Evolutionary conservation across 1,140 invertebrate genomes (phyloP), one percentile per base, ranked within the genome.

Genomic region (Drosophila willistoni): DNA sequence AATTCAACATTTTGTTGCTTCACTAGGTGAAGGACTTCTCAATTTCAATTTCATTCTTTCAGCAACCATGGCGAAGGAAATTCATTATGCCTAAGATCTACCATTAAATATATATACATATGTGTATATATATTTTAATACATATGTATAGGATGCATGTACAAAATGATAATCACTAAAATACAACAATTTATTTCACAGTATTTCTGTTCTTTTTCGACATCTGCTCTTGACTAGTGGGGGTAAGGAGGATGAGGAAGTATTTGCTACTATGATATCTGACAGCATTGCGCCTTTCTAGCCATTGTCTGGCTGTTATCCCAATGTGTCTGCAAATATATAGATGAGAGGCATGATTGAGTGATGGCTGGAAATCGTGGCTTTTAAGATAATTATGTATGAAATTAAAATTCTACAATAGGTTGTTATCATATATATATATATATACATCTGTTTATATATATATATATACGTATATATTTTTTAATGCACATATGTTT

Each of bases 251-350:
- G 44, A 51, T 51, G 44, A 51, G 44, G 44, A 51, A 51, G 44
- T 22, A 51, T 22, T 51, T 73, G 79, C 68, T 91, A 90, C 84
- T 90, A 90, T 77, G 89, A 91, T 84, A 90, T 78, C 73, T 80
- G 81, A 71, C 89, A 90, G 81, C 89, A 90, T 85, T 90, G 89
- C 55, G 89, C 89, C 85, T 66, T 90, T 76, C 89, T 82, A 78
- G 75, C 68, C 68, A 81, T 77, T 78, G 70, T 79, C 65, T 79
- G 81, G 74, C 76, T 62, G 44, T 51, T 51, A 71, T 91, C 89
- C 81, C 83, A 91, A 82, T 81, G 73, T 73, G 78, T 90, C 89
- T 90, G 89, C 59, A 90, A 90, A 91, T 90, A 90, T 77, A 90
- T 85, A 80, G 85, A 89, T 86, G 83, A 83, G 42, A 87, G 70